Evolutionary conservation across 2,888 invertebrate genomes (phyloP).

Genomic region (Agonopterix heracliana): DNA sequence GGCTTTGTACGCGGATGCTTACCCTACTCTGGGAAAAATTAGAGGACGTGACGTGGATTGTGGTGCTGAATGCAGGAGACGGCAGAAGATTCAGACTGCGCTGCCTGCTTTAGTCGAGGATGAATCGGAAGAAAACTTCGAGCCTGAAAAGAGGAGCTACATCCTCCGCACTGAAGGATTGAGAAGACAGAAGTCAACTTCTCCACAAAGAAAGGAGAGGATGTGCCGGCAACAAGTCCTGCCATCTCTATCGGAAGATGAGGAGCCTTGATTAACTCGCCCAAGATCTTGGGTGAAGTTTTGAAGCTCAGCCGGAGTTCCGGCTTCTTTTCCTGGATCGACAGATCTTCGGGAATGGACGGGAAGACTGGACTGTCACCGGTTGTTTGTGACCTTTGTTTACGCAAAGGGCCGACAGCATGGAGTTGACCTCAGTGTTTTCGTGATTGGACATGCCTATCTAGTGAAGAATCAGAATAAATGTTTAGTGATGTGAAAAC

Average conservation of each 20-base stretch:
- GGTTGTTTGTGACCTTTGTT: neutral
- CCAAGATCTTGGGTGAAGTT: conserved; percentile 48
- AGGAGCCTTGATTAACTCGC: conserved; percentile 58
- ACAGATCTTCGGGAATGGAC: neutral
- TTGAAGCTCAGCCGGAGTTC: conserved; percentile 11
- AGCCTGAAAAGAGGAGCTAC: conserved; percentile 42
- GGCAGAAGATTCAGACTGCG: conserved; percentile 42
- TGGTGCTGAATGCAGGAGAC: conserved; percentile 39
- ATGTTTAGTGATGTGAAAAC: conserved; percentile 6
- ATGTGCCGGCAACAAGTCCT: conserved; percentile 53
- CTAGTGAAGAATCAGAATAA: neutral
- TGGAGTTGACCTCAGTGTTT: neutral
- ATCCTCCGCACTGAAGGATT: conserved; percentile 45
- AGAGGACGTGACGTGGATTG: conserved; percentile 42
- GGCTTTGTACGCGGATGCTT: conserved; percentile 48
- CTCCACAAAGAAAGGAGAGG: conserved; percentile 56
- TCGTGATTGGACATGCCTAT: neutral
- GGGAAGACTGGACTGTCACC: neutral
- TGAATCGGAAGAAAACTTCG: conserved; percentile 49
- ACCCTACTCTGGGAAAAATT: conserved; percentile 38
- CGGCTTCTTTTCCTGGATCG: neutral
- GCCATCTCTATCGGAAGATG: conserved; percentile 66
- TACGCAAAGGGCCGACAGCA: too few species aligned
- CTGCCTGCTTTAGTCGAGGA: conserved; percentile 54
- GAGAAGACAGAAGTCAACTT: conserved; percentile 62